Conservation (phyloP, 2,888 invertebrate species). For the Tetranychus piercei region DNA sequence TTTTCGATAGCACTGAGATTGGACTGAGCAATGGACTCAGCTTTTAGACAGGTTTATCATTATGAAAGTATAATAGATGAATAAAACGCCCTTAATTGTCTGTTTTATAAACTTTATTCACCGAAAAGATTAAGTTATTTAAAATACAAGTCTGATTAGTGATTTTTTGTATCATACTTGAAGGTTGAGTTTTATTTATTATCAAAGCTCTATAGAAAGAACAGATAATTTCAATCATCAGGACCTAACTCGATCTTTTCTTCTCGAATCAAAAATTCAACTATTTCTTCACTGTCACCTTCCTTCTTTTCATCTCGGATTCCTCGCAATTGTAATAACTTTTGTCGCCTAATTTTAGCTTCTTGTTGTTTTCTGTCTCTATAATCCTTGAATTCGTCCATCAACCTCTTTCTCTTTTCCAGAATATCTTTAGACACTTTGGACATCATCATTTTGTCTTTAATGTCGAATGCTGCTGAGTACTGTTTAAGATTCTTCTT, state of each 20-base stretch:
- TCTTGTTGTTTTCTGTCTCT: conserved; percentile 53
- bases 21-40: too few relatives aligned
- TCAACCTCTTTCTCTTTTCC: conserved; percentile 68
- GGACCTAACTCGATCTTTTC: conserved; percentile 39
- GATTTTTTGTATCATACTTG: background rate
- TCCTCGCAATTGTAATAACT: conserved; percentile 41
- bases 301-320: conserved; percentile 31
- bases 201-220: background rate
- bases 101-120: background rate
- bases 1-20: too few relatives aligned
- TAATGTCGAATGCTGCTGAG: conserved; percentile 82
- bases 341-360: conserved; percentile 56
- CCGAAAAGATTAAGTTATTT: background rate
- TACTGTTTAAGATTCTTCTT: conserved; percentile 95
- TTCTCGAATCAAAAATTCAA: conserved; percentile 95
- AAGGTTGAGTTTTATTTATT: background rate
- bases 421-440: conserved; percentile 72
- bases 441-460: conserved; percentile 76
- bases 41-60: too few relatives aligned
- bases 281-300: conserved; percentile 79
- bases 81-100: background rate
- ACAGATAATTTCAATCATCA: background rate
- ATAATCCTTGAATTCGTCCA: conserved; percentile 68
- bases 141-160: background rate
- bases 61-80: background rate